These are phyloP conservation scores for Struthio camelus DNA, from an alignment of 2,113 vertebrate species.

Conservation along the genomic window DNA sequence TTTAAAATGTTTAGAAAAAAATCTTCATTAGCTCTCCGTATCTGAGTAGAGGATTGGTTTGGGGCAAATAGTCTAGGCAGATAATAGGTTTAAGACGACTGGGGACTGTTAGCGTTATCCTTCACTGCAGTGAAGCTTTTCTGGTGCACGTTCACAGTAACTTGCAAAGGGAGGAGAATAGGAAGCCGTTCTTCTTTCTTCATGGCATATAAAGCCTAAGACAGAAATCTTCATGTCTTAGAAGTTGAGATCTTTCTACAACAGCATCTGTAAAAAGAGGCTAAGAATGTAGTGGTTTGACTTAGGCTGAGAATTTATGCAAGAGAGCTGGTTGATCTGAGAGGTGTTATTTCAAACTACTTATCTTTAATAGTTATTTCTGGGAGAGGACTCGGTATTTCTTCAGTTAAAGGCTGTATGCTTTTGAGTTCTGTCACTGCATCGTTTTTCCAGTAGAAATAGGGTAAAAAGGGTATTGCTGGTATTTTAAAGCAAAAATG, in stretches of 20 bases:
- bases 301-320: neutral
- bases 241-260: neutral
- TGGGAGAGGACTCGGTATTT: neutral
- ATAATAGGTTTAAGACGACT: accelerated
- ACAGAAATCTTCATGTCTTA: neutral
- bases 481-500: neutral
- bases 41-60: neutral
- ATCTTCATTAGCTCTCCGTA: neutral
- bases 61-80: neutral
- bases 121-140: neutral
- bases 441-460: neutral
- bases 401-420: neutral
- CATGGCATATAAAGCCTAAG: neutral
- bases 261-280: neutral
- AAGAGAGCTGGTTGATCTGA: neutral
- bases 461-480: neutral
- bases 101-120: neutral
- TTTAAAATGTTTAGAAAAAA: neutral
- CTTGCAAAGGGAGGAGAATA: neutral
- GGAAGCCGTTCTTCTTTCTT: neutral
- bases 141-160: accelerated
- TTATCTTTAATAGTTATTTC: neutral
- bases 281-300: neutral
- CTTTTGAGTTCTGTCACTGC: neutral
- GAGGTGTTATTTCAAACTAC: neutral